A percentile compares a stretch with the other conserved stretches of the same genome.
Conservation (phyloP, 2,888 invertebrate species). For the Macrophya alboannulata region DNA sequence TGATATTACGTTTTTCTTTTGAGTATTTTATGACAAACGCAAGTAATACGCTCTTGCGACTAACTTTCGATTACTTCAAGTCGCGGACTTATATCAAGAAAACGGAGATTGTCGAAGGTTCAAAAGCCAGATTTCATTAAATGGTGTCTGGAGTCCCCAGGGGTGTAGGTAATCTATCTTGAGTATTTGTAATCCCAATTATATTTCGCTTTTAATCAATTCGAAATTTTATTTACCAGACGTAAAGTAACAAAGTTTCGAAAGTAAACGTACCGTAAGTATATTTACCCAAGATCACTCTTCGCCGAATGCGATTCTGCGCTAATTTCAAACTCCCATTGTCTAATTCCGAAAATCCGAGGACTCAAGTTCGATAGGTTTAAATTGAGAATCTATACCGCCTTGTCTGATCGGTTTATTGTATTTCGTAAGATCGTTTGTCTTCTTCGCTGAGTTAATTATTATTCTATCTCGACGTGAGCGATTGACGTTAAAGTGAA, state of each 20-base stretch:
- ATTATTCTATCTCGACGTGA: slow-evolving; percentile 13
- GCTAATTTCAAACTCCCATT: neutral
- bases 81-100: slow-evolving; percentile 39
- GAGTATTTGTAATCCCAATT: neutral
- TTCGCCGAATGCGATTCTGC: neutral
- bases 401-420: slow-evolving; percentile 28
- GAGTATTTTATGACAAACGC: neutral
- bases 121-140: slow-evolving; percentile 15
- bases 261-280: neutral
- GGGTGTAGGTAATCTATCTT: slow-evolving; percentile 10
- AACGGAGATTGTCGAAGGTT: neutral
- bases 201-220: neutral
- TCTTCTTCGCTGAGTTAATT: slow-evolving; percentile 37
- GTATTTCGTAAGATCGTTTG: slow-evolving; percentile 16
- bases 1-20: slow-evolving; percentile 20
- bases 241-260: neutral
- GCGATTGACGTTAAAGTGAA: neutral
- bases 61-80: neutral
- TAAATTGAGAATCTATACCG: neutral
- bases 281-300: neutral
- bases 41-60: neutral
- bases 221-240: neutral
- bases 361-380: neutral
- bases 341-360: neutral
- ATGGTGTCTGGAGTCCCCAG: neutral